phyloP scores from a whole-genome alignment of 2,797 vertebrate genomes.

The Arrhamphus sclerolepis region DNA sequence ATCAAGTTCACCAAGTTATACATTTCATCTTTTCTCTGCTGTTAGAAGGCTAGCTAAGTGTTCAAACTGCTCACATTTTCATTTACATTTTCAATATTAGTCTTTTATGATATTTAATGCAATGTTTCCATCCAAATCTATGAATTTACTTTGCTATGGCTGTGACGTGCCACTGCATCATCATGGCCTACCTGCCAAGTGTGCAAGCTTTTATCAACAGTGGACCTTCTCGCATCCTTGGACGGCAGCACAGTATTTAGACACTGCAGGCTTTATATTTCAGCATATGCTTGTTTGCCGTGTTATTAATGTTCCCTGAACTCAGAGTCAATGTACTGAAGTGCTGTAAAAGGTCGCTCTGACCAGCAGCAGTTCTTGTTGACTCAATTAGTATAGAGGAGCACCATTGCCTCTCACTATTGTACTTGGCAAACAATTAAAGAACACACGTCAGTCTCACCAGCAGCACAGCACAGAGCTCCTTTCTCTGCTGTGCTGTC shows the following conservation, averaged over 20 bases:
- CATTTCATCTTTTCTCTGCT: no score
- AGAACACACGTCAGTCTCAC: constrained; percentile 71
- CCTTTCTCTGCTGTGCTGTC: constrained; percentile 67
- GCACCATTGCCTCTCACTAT: constrained; percentile 69
- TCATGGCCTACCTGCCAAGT: neutral
- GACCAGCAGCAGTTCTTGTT: constrained; percentile 70
- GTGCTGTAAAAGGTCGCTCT: constrained; percentile 61
- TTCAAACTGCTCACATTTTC: no score
- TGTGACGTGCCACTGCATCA: no score
- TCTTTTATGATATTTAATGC: no score
- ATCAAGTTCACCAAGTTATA: no score
- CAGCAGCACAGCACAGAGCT: constrained; percentile 66
- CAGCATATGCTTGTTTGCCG: constrained; percentile 37
- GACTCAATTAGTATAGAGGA: constrained; percentile 77
- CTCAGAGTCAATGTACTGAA: constrained; percentile 64
- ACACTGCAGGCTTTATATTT: constrained; percentile 21
- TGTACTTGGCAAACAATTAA: constrained; percentile 76
- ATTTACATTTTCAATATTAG: no score
- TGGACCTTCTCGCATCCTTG: constrained; percentile 19
- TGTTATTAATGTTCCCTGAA: constrained; percentile 69
- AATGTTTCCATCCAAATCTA: no score
- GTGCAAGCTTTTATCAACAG: constrained; percentile 27
- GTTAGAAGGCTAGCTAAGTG: no score
- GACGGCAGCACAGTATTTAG: constrained; percentile 17
- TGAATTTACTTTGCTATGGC: no score